Evolutionary conservation across 2,113 vertebrate genomes (phyloP).

Genomic region (Oreotrochilus melanogaster): DNA sequence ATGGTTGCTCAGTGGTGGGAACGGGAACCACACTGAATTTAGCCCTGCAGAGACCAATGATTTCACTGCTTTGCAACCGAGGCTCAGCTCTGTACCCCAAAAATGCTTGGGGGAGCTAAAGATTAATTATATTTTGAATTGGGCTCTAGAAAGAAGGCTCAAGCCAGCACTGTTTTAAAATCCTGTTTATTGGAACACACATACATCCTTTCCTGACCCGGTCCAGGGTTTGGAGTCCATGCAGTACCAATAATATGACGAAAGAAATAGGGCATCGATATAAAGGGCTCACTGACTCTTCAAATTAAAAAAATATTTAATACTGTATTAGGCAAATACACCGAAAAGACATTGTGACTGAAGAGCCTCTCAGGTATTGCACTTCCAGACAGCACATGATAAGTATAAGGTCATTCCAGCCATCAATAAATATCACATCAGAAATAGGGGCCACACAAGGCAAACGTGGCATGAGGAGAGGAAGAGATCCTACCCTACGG

Average conservation of each 20-base stretch:
- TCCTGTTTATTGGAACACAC: slow-evolving; percentile 80
- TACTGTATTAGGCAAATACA: slow-evolving; percentile 65
- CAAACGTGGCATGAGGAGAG: slow-evolving; percentile 75
- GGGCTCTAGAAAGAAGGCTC: slow-evolving; percentile 49
- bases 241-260: slow-evolving; percentile 72
- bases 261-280: slow-evolving; percentile 61
- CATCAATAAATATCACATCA: slow-evolving; percentile 77
- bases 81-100: not conserved
- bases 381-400: slow-evolving; percentile 76
- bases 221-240: slow-evolving; percentile 71
- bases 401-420: slow-evolving; percentile 76
- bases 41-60: not conserved
- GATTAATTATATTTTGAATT: not conserved
- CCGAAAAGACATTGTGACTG: slow-evolving; percentile 65
- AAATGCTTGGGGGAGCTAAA: not conserved
- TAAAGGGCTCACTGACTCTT: slow-evolving; percentile 72
- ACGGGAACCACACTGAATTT: not conserved
- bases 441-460: slow-evolving; percentile 78
- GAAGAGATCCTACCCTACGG: slow-evolving; percentile 73
- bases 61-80: not conserved
- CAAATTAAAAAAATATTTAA: slow-evolving; percentile 75
- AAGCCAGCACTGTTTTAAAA: slow-evolving; percentile 71
- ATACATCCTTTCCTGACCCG: slow-evolving; percentile 71
- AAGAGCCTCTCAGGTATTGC: slow-evolving; percentile 76
- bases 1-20: accelerated